phyloP scores from a whole-genome alignment of 2,113 vertebrate species.

The Actenoides lindsayi region DNA sequence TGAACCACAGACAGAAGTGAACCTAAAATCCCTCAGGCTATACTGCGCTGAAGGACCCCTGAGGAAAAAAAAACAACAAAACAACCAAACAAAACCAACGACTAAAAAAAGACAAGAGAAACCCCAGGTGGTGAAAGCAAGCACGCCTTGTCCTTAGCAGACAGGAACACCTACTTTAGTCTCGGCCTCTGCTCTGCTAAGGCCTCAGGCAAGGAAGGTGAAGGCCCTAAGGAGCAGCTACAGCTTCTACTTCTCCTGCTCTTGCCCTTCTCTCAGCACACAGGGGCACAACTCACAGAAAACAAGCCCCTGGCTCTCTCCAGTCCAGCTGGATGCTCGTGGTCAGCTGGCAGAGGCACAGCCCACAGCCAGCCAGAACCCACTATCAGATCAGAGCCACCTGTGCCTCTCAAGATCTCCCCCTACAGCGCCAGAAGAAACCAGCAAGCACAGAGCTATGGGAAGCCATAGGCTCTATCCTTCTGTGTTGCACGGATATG shows the following conservation, averaged over 20 bases:
- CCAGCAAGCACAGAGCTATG: fast-evolving
- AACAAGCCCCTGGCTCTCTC: neutral
- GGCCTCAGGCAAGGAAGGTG: neutral
- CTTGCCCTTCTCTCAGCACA: neutral
- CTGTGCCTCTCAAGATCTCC: neutral
- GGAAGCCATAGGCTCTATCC: neutral
- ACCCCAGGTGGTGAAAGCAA: neutral
- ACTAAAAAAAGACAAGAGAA: neutral
- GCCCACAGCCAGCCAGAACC: neutral
- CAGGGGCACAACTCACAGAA: fast-evolving
- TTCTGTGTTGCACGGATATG: fast-evolving
- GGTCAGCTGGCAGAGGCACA: neutral
- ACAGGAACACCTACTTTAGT: neutral
- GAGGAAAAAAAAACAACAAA: too few relatives aligned
- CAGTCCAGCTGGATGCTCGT: neutral
- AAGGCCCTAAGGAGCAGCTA: neutral
- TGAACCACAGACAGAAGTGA: neutral
- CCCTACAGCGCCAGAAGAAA: neutral
- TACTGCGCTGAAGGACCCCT: neutral
- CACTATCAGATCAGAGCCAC: neutral
- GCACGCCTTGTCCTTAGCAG: neutral
- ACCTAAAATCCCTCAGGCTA: neutral
- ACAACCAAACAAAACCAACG: too few relatives aligned
- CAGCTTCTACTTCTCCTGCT: neutral
- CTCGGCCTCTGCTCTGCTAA: neutral